Evolutionary conservation across 2,888 invertebrate species (phyloP).

Genomic region (Ormia ochracea): DNA sequence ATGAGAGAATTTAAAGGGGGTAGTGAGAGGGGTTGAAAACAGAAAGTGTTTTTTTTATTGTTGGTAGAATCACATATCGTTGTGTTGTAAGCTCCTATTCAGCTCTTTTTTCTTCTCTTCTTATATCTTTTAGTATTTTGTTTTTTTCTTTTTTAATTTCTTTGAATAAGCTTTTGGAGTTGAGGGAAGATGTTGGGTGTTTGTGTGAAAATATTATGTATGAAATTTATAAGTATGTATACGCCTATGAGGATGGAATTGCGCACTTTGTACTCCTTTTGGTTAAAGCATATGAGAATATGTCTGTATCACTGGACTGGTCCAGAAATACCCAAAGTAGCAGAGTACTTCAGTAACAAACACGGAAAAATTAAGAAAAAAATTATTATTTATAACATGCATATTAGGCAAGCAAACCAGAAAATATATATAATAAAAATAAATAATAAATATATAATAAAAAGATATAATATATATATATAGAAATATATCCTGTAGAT

Average conservation of each 20-base stretch:
- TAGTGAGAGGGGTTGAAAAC: constrained; percentile 28
- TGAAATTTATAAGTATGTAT: constrained; percentile 17
- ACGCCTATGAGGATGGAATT: constrained; percentile 9
- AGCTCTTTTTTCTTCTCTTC: constrained; percentile 17
- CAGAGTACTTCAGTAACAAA: no score
- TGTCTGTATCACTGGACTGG: no score
- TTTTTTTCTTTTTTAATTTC: constrained; percentile 14
- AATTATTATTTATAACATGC: no score
- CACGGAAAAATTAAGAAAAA: no score
- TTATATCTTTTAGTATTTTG: no score
- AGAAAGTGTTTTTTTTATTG: constrained; percentile 54
- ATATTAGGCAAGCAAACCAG: no score
- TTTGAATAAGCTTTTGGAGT: neutral
- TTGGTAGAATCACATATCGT: constrained; percentile 4
- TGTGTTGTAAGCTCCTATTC: constrained; percentile 34
- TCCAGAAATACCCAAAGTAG: no score
- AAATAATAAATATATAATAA: no score
- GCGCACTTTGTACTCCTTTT: constrained; percentile 56
- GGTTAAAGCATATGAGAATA: neutral
- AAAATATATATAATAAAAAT: no score
- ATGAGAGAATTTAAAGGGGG: neutral
- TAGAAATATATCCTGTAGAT: no score
- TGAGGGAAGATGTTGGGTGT: neutral
- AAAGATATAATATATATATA: no score
- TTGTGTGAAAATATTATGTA: constrained; percentile 9